Conservation (phyloP, 2,888 invertebrate species). For the Frankliniella intonsa region DNA sequence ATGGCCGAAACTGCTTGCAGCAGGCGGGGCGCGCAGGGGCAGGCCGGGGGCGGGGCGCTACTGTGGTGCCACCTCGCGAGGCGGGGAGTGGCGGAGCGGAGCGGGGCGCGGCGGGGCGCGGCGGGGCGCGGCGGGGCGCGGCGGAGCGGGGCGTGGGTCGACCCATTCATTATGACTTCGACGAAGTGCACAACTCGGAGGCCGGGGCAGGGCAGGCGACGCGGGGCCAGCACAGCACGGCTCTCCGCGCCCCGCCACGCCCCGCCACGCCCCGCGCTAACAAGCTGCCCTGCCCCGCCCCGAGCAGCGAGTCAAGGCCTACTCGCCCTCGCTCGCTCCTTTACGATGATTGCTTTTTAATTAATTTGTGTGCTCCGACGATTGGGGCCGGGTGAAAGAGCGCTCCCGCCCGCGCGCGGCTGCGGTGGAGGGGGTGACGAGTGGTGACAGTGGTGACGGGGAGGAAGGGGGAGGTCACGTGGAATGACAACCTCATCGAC, state of each 20-base stretch:
- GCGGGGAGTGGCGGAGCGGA: neutral
- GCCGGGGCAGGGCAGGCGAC: neutral
- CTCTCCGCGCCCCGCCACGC: neutral
- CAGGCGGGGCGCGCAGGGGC: neutral
- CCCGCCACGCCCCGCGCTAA: neutral
- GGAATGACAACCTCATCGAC: too few species aligned
- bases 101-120: neutral
- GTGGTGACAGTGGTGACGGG: neutral
- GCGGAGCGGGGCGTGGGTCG: neutral
- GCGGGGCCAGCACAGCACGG: neutral
- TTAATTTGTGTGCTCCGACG: conserved; percentile 13
- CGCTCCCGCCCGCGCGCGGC: neutral
- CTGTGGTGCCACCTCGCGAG: too few species aligned
- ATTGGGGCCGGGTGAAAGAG: neutral
- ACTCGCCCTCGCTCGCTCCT: neutral
- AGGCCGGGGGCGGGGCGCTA: too few species aligned
- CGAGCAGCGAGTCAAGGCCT: neutral
- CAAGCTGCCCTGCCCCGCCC: neutral
- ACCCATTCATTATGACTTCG: conserved; percentile 1
- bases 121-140: neutral
- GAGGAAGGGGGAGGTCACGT: too few species aligned
- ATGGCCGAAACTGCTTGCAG: neutral
- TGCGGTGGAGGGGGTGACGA: neutral
- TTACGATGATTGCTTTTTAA: conserved; percentile 20
- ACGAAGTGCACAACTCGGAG: conserved; percentile 10